Conservation (phyloP, 2,888 invertebrate genomes). For the Busseola fusca region DNA sequence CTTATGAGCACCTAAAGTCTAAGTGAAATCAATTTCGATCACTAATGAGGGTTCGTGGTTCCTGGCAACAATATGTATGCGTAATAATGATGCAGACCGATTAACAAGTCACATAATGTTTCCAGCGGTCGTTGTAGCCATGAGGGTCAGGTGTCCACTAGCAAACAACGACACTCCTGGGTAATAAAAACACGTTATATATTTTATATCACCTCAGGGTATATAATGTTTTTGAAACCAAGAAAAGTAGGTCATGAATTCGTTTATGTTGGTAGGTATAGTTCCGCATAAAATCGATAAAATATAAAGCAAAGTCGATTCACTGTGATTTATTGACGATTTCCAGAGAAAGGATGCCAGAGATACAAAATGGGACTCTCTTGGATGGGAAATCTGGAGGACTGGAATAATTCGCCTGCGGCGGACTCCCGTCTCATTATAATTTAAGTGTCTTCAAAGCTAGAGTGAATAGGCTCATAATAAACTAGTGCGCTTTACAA, state of each 20-base stretch:
- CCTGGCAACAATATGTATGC: not conserved
- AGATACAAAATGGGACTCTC: not conserved
- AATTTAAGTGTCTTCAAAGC: too few species aligned
- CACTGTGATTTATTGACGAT: not conserved
- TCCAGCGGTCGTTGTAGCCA: not conserved
- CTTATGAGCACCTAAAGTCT: not conserved
- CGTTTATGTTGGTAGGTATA: not conserved
- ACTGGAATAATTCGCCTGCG: too few species aligned
- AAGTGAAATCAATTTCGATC: not conserved
- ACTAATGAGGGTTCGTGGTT: conserved; percentile 6
- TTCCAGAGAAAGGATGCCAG: not conserved
- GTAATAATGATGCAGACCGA: not conserved
- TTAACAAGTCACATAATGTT: conserved; percentile 17
- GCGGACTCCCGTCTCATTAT: too few species aligned
- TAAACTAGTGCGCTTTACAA: too few species aligned
- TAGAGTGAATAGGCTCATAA: too few species aligned
- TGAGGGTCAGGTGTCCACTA: conserved; percentile 25
- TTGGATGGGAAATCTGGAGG: not conserved
- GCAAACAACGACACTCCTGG: conserved; percentile 11
- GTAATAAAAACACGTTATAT: not conserved
- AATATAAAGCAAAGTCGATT: not conserved
- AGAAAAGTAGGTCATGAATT: too few species aligned
- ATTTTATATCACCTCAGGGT: too few species aligned
- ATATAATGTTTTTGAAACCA: too few species aligned
- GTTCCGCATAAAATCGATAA: not conserved